Percentiles rank a stretch among this genome's conserved stretches.
Conservation (phyloP, 2,888 invertebrate species). For the Nephrotoma guestfalica region DNA sequence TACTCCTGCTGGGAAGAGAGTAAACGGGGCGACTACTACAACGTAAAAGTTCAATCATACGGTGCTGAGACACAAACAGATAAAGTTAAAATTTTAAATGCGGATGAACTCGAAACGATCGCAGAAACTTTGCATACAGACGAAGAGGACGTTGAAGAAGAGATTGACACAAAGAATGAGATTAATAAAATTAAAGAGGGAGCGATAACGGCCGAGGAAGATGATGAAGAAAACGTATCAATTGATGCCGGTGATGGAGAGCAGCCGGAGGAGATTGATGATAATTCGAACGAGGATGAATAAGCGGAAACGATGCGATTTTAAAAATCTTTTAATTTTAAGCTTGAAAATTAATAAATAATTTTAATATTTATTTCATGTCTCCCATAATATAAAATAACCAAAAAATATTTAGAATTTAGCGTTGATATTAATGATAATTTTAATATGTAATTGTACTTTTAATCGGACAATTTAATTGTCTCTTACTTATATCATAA, state of each 20-base stretch:
- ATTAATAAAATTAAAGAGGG: constrained; percentile 8
- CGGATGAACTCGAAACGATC: constrained; percentile 10
- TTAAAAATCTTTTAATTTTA: background rate
- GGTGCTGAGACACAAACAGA: constrained; percentile 17
- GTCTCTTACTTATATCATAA: background rate
- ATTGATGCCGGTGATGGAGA: constrained; percentile 7
- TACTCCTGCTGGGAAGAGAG: constrained; percentile 33
- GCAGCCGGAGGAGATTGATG: background rate
- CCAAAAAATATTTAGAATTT: background rate
- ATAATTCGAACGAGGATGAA: background rate
- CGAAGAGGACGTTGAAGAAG: constrained; percentile 8
- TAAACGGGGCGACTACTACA: constrained; percentile 25
- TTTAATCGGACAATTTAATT: background rate
- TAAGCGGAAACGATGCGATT: background rate
- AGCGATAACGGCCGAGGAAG: constrained; percentile 17
- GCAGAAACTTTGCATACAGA: constrained; percentile 3
- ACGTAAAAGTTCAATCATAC: constrained; percentile 23
- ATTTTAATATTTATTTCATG: background rate
- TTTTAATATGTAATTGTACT: background rate
- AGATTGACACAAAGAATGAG: background rate
- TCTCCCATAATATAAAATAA: background rate
- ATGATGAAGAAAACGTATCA: constrained; percentile 14
- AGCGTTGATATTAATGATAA: background rate
- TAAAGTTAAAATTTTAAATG: constrained; percentile 23
- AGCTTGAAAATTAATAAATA: background rate